Evolutionary conservation across 2,797 vertebrate species (phyloP), one percentile per base, ranked within the genome.

Genomic region (Molossus molossus): DNA sequence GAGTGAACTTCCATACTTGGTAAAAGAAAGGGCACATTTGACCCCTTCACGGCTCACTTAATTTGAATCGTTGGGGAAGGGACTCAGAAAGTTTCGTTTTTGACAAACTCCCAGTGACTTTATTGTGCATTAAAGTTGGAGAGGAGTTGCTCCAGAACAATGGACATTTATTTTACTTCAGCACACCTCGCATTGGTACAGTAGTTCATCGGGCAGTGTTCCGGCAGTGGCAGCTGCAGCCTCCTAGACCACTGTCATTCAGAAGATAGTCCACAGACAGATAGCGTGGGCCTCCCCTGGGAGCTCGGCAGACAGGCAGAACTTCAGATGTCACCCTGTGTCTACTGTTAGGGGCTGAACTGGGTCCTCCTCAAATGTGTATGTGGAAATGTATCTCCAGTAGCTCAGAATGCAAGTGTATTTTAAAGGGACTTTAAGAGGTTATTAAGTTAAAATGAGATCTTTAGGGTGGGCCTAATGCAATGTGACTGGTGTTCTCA

Each of bases 401-500:
- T 21, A 84, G 0, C 0, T 37, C 29, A 70, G 27, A 70, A 77
- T 62, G 15, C 69, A 77, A 72, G 5, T 23, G 15, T 73, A 29
- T 94, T 79, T 62, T 37, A 77, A 92, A 91, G 12, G 9, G 77
- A 90, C 60, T 84, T 90, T 11, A 27, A 90, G 45, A 48, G 27
- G 18, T 64, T 87, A 57, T 73, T 64, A 82, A 67, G 5, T 79
- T 84, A 58, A 86, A 89, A 82, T 50, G 48, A 80, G 10, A 9
- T 76, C 18, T 27, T 76, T 15, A 58, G 64, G 21, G 21, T 6
- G 4, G 20, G 18, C 11, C 65, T 83, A 70, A 64, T n/a, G 8
- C n/a, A 37, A 40, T 6, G 58, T 94, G 33, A 89, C n/a, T 57
- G 18, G 18, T n/a, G 13, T 82, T 48, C 7, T 60, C 58, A 37